A percentile compares a stretch with the other conserved stretches of the same genome.
phyloP scores from a whole-genome alignment of 2,797 vertebrate genomes.

The Gallinago stenura region DNA sequence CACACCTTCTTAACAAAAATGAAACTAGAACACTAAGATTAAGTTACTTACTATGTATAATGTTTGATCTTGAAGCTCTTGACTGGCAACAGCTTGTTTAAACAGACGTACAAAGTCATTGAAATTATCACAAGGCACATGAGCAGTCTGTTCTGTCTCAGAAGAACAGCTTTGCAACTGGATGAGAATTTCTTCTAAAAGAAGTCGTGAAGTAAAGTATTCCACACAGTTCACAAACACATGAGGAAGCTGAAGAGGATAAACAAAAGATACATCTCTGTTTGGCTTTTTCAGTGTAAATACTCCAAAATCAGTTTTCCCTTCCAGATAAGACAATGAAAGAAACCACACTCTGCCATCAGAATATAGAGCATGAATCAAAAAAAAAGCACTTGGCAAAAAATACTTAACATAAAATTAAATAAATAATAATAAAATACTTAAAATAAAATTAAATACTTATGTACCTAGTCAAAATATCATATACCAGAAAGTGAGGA shows the following conservation, averaged over 20 bases:
- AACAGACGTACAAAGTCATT: slow-evolving; percentile 93
- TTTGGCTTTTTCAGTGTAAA: not conserved
- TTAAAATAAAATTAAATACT: not conserved
- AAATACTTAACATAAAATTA: too few species aligned
- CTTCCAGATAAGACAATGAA: not conserved
- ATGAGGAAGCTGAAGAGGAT: slow-evolving; percentile 86
- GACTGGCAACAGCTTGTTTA: slow-evolving; percentile 80
- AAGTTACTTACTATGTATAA: slow-evolving; percentile 91
- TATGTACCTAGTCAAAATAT: not conserved
- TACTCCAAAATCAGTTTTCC: not conserved
- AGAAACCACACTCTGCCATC: not conserved
- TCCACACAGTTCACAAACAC: slow-evolving; percentile 91
- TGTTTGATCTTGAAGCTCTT: slow-evolving; percentile 83
- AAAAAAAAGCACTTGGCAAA: not conserved
- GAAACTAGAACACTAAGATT: not conserved
- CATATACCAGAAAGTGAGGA: not conserved
- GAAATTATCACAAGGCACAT: slow-evolving; percentile 83
- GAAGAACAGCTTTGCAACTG: slow-evolving; percentile 82
- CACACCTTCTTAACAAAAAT: not conserved
- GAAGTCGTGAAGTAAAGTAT: slow-evolving; percentile 85
- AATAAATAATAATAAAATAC: too few species aligned
- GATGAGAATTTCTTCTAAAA: slow-evolving; percentile 90
- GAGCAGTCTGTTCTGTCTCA: slow-evolving; percentile 60
- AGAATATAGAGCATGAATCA: not conserved
- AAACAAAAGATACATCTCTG: not conserved